Evolutionary conservation across 2,797 vertebrate species (phyloP).

Genomic region (Pipistrellus nathusii): DNA sequence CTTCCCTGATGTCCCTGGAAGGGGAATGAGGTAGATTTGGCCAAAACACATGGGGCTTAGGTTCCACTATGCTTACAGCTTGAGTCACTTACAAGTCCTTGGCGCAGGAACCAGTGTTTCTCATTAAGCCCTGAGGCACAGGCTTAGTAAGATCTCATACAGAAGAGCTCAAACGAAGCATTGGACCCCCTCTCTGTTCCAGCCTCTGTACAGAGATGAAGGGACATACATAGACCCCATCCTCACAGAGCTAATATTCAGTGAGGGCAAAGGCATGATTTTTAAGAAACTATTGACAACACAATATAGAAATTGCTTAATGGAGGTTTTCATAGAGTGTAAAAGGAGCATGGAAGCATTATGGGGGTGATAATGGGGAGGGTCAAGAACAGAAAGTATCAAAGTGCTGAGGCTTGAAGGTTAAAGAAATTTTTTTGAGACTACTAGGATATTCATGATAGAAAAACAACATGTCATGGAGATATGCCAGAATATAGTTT

Average conservation of each 20-base stretch:
- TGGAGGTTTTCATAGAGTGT: not conserved
- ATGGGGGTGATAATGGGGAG: fast-evolving
- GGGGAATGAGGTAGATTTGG: not conserved
- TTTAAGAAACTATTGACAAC: not conserved
- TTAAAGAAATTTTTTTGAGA: not conserved
- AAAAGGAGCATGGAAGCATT: not conserved
- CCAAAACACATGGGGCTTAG: not conserved
- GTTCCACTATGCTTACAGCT: not conserved
- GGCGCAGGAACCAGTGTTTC: not conserved
- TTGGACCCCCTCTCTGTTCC: not conserved
- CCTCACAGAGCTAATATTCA: not conserved
- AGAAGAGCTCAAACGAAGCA: not conserved
- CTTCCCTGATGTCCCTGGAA: not conserved
- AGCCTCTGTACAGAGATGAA: not conserved
- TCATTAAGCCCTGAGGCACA: not conserved
- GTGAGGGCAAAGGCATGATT: not conserved
- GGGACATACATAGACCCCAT: not conserved
- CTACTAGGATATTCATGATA: not conserved
- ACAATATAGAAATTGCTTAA: not conserved
- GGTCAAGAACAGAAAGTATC: not conserved
- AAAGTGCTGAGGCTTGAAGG: not conserved
- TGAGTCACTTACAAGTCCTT: not conserved
- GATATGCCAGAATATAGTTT: not conserved
- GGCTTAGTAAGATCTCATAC: not conserved
- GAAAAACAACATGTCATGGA: not conserved